Evolutionary conservation across 2,888 invertebrate species (phyloP).

Genomic region (Aphodius granarius): DNA sequence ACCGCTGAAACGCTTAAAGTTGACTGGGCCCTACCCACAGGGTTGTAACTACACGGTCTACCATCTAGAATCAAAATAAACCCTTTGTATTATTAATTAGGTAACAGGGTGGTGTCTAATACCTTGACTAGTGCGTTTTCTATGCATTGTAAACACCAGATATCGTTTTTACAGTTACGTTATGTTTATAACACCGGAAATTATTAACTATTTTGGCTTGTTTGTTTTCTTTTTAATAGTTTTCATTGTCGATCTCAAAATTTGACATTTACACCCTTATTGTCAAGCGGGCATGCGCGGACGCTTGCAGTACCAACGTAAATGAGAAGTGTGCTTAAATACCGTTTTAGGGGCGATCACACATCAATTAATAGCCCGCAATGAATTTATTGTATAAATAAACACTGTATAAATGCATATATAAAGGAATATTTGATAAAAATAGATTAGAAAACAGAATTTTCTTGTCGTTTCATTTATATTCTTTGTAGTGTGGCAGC

Average conservation of each 20-base stretch:
- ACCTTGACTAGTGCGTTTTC: conserved; percentile 22
- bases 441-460: no score
- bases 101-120: neutral
- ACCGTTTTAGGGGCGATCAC: no score
- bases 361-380: no score
- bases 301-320: no score
- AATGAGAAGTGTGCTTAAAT: no score
- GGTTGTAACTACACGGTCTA: conserved; percentile 36
- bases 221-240: conserved; percentile 1
- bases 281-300: neutral
- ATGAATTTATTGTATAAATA: no score
- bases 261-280: conserved; percentile 1
- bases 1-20: conserved; percentile 51
- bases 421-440: no score
- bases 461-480: no score
- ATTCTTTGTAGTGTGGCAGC: neutral
- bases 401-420: no score
- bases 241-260: neutral
- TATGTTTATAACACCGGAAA: neutral
- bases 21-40: conserved; percentile 49
- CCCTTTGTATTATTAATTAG: neutral
- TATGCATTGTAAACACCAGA: conserved; percentile 17
- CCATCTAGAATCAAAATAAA: conserved; percentile 21
- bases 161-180: neutral
- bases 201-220: conserved; percentile 2